Evolutionary conservation across 2,797 vertebrate species (phyloP), one percentile per base, ranked within the genome.

Genomic region (Otolemur crassicaudatus): DNA sequence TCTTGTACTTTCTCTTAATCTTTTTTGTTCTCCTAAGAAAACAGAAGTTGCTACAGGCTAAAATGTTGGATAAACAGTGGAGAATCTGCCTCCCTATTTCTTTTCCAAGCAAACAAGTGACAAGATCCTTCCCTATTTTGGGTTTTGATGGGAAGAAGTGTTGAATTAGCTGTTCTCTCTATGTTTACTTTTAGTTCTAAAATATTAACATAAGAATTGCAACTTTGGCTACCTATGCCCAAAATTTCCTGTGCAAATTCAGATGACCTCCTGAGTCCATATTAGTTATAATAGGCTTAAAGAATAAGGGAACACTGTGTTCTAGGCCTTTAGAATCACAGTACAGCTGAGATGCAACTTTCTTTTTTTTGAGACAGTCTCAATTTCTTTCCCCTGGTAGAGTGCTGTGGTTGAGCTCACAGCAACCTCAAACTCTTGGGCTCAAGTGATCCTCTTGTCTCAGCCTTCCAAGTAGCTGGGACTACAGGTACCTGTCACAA

Each of bases 71-170:
- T 31, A 40, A 91, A 22, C 56, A 31, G 23, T 56, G 61, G 27
- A 9, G 43, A 37, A 10, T 65, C 29, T 80, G 75, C 17, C 80
- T 43, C 22, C 31, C 12, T 65, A 77, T 60, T 20, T 94, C 29
- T 85, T 46, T 86, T 43, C 65, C 81, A 63, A 56, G 65, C 49
- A 70, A 94, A 60, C 63, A 91, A 94, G 31, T 85, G 40, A 61
- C 2, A 9, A 16, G 63, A 70, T 5, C 31, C 31, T 90, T 46
- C 4, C 53, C 10, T 19, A n/a, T 6, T 85, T 85, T 65, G 61
- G 63, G 22, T 65, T 80, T 73, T 91, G 65, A 34, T 43, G 29
- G 49, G 49, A 79, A 79, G 43, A 85, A 73, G 56, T 56, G 43
- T 56, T 63, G 40, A 88, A 69, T 72, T 72, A 76, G 73, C 5